Evolutionary conservation across 37 sponge, comb jelly and placozoan genomes (phyloP).

Genomic region (Aphrocallistes beatrix): DNA sequence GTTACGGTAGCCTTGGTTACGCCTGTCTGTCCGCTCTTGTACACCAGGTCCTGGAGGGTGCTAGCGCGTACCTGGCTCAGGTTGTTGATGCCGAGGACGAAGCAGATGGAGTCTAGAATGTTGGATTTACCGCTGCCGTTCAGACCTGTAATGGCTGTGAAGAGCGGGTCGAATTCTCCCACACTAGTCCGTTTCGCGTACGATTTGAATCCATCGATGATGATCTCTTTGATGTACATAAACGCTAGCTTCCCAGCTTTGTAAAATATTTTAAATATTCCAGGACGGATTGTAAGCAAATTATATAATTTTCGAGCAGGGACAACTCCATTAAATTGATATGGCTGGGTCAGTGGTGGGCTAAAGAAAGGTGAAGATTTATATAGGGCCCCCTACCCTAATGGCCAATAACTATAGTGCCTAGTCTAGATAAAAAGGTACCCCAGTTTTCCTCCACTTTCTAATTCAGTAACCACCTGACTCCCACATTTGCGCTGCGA

Average conservation of each 20-base stretch:
- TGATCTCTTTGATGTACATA: slow-evolving; percentile 89
- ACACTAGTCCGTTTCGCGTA: slow-evolving; percentile 92
- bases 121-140: slow-evolving; percentile 99
- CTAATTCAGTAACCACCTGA: too few relatives aligned
- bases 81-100: slow-evolving; percentile 90
- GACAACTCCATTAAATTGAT: too few relatives aligned
- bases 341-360: too few relatives aligned
- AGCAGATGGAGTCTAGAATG: slow-evolving; percentile 92
- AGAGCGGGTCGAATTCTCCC: slow-evolving; percentile 78
- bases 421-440: too few relatives aligned
- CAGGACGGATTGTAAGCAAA: too few relatives aligned
- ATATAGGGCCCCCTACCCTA: too few relatives aligned
- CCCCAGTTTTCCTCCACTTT: too few relatives aligned
- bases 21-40: slow-evolving; percentile 95
- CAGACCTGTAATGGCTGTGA: slow-evolving; percentile 95
- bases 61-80: slow-evolving; percentile 90
- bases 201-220: slow-evolving; percentile 97
- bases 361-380: too few relatives aligned
- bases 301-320: too few relatives aligned
- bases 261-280: not conserved
- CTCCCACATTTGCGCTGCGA: too few relatives aligned
- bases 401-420: too few relatives aligned
- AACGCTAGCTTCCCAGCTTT: too few relatives aligned
- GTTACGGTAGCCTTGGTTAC: slow-evolving; percentile 97
- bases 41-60: slow-evolving; percentile 93